A percentile compares a stretch with the other conserved stretches of the same genome.
Conservation (phyloP, 2,888 invertebrate genomes). For the Synanthedon myopaeformis region DNA sequence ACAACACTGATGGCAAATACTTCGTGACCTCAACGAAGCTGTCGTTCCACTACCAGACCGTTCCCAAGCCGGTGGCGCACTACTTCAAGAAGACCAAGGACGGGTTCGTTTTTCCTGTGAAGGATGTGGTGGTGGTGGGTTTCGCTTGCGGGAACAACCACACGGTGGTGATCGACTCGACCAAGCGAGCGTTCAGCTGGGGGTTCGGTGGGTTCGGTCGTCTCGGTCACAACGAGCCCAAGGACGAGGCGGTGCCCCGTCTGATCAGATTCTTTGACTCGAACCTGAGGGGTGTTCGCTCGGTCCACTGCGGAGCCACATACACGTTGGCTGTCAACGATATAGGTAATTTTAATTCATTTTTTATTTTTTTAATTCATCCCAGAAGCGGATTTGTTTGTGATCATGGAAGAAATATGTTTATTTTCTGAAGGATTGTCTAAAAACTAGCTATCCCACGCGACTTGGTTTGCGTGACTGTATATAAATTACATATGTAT, state of each 20-base stretch:
- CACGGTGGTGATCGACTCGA: slow-evolving; percentile 89
- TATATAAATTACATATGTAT: no score
- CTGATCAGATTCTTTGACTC: slow-evolving; percentile 87
- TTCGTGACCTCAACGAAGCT: slow-evolving; percentile 91
- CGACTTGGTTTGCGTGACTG: no score
- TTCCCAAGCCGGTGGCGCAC: slow-evolving; percentile 85
- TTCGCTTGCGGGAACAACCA: slow-evolving; percentile 94
- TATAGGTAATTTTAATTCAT: no score
- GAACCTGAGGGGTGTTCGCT: slow-evolving; percentile 82
- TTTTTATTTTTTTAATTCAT: no score
- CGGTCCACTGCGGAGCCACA: slow-evolving; percentile 86
- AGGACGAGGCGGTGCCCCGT: slow-evolving; percentile 89
- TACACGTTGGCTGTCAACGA: slow-evolving; percentile 89
- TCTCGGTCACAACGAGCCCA: slow-evolving; percentile 91
- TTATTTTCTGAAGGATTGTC: no score
- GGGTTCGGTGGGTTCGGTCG: slow-evolving; percentile 96
- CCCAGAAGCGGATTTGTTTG: no score
- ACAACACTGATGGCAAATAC: slow-evolving; percentile 95
- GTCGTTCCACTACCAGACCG: slow-evolving; percentile 86
- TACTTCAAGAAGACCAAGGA: slow-evolving; percentile 91
- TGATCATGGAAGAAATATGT: no score
- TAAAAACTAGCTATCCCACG: no score
- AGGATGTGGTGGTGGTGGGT: slow-evolving; percentile 88
- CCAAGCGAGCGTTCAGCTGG: slow-evolving; percentile 92
- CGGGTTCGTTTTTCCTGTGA: slow-evolving; percentile 84